phyloP scores from a whole-genome alignment of 2,888 invertebrate species.

The Latrodectus elegans region DNA sequence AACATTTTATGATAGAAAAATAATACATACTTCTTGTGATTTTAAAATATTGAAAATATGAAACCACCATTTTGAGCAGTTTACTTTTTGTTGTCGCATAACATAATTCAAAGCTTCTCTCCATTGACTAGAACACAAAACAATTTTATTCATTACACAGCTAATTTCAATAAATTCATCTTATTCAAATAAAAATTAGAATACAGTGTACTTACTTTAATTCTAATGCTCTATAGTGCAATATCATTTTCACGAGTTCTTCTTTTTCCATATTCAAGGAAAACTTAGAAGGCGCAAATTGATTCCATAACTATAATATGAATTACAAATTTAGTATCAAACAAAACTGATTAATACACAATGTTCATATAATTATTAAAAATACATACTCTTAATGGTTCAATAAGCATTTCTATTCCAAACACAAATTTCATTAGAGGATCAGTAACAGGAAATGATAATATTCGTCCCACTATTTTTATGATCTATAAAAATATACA shows the following conservation, averaged over 20 bases:
- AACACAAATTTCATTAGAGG: constrained; percentile 91
- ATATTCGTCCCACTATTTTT: constrained; percentile 75
- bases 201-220: constrained; percentile 77
- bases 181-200: constrained; percentile 19
- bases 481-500: constrained; percentile 73
- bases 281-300: constrained; percentile 89
- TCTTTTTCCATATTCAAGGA: constrained; percentile 85
- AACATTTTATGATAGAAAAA: too few species aligned
- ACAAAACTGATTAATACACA: background rate
- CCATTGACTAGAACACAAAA: constrained; percentile 80
- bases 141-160: background rate
- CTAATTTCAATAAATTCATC: background rate
- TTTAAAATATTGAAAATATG: constrained; percentile 75
- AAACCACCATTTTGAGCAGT: constrained; percentile 92
- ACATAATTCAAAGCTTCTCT: constrained; percentile 85
- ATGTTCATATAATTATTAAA: background rate
- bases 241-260: constrained; percentile 86
- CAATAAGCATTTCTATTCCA: constrained; percentile 90
- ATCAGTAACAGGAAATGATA: constrained; percentile 83
- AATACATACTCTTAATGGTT: constrained; percentile 78
- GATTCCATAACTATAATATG: constrained; percentile 87
- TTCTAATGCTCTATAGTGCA: constrained; percentile 93
- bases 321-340: background rate
- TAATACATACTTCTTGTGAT: background rate
- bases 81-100: constrained; percentile 75